Evolutionary conservation across 2,888 invertebrate species (phyloP).

Genomic region (Oasisia sp.): DNA sequence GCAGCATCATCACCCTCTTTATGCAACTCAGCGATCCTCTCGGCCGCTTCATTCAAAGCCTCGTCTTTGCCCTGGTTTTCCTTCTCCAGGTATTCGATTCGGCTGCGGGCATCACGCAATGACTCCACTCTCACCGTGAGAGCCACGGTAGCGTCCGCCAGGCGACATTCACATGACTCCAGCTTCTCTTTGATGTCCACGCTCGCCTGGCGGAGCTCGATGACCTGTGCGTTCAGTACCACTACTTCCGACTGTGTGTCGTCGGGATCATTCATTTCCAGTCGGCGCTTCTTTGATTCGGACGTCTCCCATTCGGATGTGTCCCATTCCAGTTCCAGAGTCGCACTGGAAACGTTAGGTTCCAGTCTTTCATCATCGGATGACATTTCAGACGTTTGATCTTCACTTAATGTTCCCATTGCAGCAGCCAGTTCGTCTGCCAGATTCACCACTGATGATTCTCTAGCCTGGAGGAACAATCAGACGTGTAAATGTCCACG

Average conservation of each 20-base stretch:
- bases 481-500: neutral
- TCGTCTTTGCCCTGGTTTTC: neutral
- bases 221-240: neutral
- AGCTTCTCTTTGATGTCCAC: neutral
- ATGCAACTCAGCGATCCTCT: neutral
- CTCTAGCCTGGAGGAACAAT: neutral
- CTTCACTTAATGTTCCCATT: neutral
- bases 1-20: neutral
- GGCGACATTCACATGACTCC: slow-evolving; percentile 2
- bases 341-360: neutral
- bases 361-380: neutral
- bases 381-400: neutral
- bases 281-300: neutral
- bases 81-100: neutral
- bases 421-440: neutral
- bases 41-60: neutral
- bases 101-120: neutral
- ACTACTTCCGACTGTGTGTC: neutral
- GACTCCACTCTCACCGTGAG: neutral
- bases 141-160: neutral
- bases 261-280: neutral
- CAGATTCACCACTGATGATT: neutral
- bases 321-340: neutral
- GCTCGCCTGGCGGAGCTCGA: neutral
- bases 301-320: neutral